A percentile compares a stretch with the other conserved stretches of the same genome.
phyloP scores from a whole-genome alignment of 2,797 vertebrate genomes.

The Orientallactaga sibirica region DNA sequence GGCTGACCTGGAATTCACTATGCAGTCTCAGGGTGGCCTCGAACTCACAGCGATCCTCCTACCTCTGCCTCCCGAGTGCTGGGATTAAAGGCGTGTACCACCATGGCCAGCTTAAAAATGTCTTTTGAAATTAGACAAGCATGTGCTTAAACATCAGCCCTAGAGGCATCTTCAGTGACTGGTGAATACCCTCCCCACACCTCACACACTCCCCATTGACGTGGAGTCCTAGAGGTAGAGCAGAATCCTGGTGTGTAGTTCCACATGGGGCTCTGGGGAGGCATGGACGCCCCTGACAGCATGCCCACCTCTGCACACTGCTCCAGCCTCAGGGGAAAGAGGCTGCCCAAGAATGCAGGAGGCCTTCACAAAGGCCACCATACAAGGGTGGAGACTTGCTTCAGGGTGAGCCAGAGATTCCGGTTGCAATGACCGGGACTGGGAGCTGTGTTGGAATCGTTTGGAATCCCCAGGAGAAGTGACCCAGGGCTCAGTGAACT shows the following conservation, averaged over 20 bases:
- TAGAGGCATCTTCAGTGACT: no score
- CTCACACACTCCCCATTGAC: no score
- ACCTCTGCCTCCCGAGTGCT: no score
- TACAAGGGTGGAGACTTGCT: neutral
- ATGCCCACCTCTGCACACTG: neutral
- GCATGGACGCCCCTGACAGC: neutral
- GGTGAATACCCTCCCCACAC: neutral
- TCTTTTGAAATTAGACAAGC: constrained; percentile 4
- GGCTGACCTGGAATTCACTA: no score
- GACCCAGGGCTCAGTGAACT: neutral
- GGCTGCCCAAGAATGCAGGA: no score
- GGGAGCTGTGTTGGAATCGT: neutral
- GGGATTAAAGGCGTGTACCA: no score
- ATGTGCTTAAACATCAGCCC: neutral
- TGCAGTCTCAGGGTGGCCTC: no score
- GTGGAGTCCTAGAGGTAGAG: neutral
- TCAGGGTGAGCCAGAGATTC: neutral
- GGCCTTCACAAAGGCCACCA: neutral
- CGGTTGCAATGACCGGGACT: neutral
- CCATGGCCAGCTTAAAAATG: no score
- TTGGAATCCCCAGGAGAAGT: neutral
- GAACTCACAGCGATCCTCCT: no score
- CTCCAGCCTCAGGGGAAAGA: neutral
- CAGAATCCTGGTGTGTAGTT: rapidly evolving
- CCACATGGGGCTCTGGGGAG: neutral